Evolutionary conservation across 2,113 vertebrate species (phyloP), one percentile per base, ranked within the genome.

Genomic region (Psilopsiagon aurifrons): DNA sequence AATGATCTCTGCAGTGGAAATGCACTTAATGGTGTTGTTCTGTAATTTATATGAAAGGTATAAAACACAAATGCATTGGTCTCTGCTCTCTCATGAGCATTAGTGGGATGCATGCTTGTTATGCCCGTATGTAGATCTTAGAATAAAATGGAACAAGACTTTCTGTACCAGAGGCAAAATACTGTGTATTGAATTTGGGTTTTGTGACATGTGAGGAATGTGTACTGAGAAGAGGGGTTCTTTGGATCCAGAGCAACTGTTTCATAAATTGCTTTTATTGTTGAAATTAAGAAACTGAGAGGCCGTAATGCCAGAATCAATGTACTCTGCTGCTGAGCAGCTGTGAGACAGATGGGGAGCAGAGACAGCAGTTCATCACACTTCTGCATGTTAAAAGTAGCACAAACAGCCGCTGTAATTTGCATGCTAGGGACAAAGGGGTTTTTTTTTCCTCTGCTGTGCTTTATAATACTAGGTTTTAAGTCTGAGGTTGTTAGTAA

Each of bases 281-380:
- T 81, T 90, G 92, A 70, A 94, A 71, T 73, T 7, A 47, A 83
- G 92, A 33, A 88, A 39, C 64, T 64, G 66, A 37, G 55, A 52
- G 66, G 57, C 69, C 17, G 0, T 43, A 59, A 51, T 33, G 52
- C 11, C 83, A 79, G 67, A 27, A 25, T 55, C 57, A 13, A 15
- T 14, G 60, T 11, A 8, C 59, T 73, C 39, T 59, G 83, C 79
- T 69, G 88, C 88, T 55, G 86, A 94, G 91, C 94, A 94, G 86
- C 91, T 97, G 94, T 6, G 47, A 60, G 73, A 31, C 96, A 95
- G 94, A 92, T 92, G 95, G 86, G 83, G 64, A 83, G 37, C 68
- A 51, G 46, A 70, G 39, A 67, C 77, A 83, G 46, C 86, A 67
- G 67, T 37, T 91, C 57, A 29, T 49, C 68, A 31, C 70, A 37